Base-by-base conservation (phyloP, 2,888 invertebrate genomes). In the Phanerotoma sp. region DNA sequence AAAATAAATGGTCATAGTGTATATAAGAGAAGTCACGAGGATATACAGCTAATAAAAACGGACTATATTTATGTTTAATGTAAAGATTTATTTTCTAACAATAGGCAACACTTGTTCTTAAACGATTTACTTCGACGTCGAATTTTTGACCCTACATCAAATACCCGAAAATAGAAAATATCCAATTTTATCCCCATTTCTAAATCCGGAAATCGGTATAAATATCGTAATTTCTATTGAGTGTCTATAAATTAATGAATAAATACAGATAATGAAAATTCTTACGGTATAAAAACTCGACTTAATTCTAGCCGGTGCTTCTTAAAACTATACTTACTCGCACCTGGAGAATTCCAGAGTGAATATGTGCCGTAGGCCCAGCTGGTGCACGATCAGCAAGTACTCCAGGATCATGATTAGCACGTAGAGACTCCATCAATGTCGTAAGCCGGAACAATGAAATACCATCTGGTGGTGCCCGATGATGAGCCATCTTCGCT, bases 311-410 rank as follows among this genome's bases (percentile, higher is more conserved):
- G n/a, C n/a, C n/a, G n/a, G n/a, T n/a, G n/a, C n/a, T 49, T 38
- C 9, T 18, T 46, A 33, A 5, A 28, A 55, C 54, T 45, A 35
- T 64, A 79, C 83, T 82, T 77, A 89, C 89, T 75, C 87, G 80
- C 46, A 87, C 88, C 82, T 91, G 91, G 63, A 89, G 83, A 73
- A 96, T 92, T 57, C 96, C 96, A 50, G 94, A 90, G 76, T 96
- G 94, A 71, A 96, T 94, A 74, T 95, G 94, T 20, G 92, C 87
- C 4, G 90, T 89, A 2, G 93, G 89, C 16, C 91, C 91, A 16
- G 87, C 83, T 1, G 89, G 84, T 13, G 88, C 84, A 60, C 92
- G 81, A 66, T 95, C 95, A 3, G 88, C 86, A 51, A 91, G 80
- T 66, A 88, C 85, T 6, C 83, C 83, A 1, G 87, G 84, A 68